phyloP scores from a whole-genome alignment of 2,797 vertebrate genomes.

The Typhlichthys subterraneus region DNA sequence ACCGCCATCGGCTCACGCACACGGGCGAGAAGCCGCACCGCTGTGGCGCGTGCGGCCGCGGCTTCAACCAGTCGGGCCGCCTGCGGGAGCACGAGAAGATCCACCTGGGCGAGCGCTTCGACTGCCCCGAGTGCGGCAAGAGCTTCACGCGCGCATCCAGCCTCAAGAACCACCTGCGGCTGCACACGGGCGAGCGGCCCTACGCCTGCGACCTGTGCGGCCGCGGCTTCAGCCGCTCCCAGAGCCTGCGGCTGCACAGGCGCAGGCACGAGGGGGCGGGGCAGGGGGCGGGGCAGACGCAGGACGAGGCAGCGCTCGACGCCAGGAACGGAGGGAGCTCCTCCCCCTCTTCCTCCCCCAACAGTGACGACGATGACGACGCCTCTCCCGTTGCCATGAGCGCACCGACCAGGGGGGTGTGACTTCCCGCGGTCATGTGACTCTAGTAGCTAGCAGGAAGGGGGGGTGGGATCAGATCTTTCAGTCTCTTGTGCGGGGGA shows the following conservation, averaged over 20 bases:
- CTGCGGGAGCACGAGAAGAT: conserved; percentile 73
- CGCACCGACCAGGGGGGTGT: conserved; percentile 59
- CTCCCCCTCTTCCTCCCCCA: conserved; percentile 20
- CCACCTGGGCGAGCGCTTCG: conserved; percentile 73
- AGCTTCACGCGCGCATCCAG: conserved; percentile 71
- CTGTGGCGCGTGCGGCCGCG: conserved; percentile 65
- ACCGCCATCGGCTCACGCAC: conserved; percentile 72
- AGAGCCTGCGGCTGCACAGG: conserved; percentile 72
- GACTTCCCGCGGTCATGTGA: not conserved
- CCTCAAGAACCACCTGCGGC: conserved; percentile 74
- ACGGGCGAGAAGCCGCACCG: conserved; percentile 71
- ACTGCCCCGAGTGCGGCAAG: conserved; percentile 72
- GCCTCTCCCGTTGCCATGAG: conserved; percentile 67
- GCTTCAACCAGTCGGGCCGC: conserved; percentile 74
- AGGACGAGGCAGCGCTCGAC: conserved; percentile 38
- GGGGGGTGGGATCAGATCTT: no score
- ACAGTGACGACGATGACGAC: conserved; percentile 41
- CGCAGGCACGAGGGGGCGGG: conserved; percentile 54
- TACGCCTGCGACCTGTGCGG: conserved; percentile 71
- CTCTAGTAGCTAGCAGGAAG: no score
- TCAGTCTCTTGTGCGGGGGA: no score
- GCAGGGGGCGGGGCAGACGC: conserved; percentile 34
- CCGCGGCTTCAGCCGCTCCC: conserved; percentile 73
- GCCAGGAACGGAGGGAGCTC: conserved; percentile 48
- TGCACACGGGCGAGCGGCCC: conserved; percentile 74